Conservation (phyloP, 2,797 vertebrate species). For the Dryobates pubescens region DNA sequence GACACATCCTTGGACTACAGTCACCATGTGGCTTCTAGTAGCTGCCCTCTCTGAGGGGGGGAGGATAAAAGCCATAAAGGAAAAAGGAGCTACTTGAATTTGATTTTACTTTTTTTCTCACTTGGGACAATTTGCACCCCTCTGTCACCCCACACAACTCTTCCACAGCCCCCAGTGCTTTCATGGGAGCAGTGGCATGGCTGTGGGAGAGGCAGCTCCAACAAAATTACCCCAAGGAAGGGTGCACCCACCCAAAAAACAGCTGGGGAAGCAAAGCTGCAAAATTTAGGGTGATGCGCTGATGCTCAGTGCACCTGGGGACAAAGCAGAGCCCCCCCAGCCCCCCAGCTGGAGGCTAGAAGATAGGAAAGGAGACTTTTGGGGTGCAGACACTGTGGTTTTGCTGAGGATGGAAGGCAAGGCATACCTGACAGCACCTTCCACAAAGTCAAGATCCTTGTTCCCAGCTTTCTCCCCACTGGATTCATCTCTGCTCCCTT, state of each 20-base stretch:
- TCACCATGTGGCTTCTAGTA: background rate
- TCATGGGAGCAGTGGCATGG: background rate
- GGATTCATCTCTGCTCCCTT: background rate
- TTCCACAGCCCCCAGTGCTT: fast-evolving
- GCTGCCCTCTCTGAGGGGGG: background rate
- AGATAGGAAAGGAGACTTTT: background rate
- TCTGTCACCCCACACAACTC: background rate
- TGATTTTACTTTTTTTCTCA: background rate
- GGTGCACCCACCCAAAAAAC: background rate
- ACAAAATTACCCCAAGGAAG: background rate
- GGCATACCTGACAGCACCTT: background rate
- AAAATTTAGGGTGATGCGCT: background rate
- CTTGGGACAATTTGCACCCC: background rate
- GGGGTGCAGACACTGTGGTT: background rate
- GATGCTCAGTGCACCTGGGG: too few relatives aligned
- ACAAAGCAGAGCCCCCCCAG: too few relatives aligned
- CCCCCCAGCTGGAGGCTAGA: background rate
- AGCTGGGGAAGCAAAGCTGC: background rate
- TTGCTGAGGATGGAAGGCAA: background rate
- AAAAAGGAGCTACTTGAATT: background rate
- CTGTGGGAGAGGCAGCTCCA: background rate
- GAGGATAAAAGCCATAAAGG: background rate
- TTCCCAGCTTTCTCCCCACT: background rate
- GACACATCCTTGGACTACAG: background rate
- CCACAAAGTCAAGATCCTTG: background rate